Conservation (phyloP, 1,140 invertebrate genomes). For the Drosophila ercepeae region DNA sequence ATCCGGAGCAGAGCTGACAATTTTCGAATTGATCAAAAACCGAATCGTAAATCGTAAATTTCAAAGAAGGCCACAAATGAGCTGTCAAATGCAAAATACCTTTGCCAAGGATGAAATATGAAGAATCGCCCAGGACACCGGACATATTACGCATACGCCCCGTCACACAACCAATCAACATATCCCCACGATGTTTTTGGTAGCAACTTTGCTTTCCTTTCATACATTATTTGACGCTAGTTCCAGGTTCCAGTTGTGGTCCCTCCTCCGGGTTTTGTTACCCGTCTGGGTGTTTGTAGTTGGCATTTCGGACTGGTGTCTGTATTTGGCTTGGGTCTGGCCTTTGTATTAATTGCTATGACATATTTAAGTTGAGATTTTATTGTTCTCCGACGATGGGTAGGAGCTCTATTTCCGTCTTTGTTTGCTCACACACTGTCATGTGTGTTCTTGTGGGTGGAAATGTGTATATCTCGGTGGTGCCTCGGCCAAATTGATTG, state of each 20-base stretch:
- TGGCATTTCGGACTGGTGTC: conserved; percentile 18
- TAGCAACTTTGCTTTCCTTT: conserved; percentile 19
- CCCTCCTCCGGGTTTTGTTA: neutral
- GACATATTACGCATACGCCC: conserved; percentile 27
- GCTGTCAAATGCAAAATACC: conserved; percentile 51
- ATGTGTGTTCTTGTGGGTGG: conserved; percentile 1
- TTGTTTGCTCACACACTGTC: conserved; percentile 10
- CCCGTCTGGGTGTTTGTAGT: conserved; percentile 13
- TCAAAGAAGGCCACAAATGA: conserved; percentile 30
- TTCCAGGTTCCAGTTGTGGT: conserved; percentile 1
- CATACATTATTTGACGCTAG: conserved; percentile 33
- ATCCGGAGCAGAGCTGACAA: conserved; percentile 20
- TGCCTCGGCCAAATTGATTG: conserved; percentile 54
- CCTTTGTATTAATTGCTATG: conserved; percentile 60
- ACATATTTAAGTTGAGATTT: conserved; percentile 65
- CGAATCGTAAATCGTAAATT: conserved; percentile 40
- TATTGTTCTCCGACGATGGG: conserved; percentile 36
- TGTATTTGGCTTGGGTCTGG: conserved; percentile 29
- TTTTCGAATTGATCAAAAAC: conserved; percentile 37
- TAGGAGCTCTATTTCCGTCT: conserved; percentile 24
- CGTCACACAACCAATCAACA: conserved; percentile 9
- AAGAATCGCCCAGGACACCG: conserved; percentile 1
- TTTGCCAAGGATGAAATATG: conserved; percentile 5
- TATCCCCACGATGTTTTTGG: neutral
- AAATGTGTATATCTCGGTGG: conserved; percentile 10